Base-by-base conservation (phyloP, 1,140 invertebrate genomes). In the Sweltsa coloradensis region DNA sequence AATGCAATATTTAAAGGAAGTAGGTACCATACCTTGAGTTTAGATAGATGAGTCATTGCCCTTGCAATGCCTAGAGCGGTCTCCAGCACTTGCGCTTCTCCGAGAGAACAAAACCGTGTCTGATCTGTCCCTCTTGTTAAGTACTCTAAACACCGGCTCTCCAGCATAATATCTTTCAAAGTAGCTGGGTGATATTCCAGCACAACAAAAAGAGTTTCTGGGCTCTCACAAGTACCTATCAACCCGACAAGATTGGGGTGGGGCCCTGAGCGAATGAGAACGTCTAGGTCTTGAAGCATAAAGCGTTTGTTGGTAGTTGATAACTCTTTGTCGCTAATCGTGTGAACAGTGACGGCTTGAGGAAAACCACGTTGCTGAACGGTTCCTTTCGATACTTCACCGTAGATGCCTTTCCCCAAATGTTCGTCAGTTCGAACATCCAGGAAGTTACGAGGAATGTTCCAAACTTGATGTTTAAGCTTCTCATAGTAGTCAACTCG, bases 141-240 rank as follows among this genome's bases (percentile, higher is more conserved):
- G 25, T 72, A 59, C 24, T 77, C 73, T 16, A 76, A 67, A 7
- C 74, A 71, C 47, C 82, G 62, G 43, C 76, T 76, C 18, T 75
- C 72, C 5, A 85, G 53, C 1, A 85, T 59, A 46, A 76, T 62
- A 47, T 78, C 74, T 64, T 89, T 89, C 1, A 89, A 63, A 13
- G 69, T 76, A 11, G 72, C 68, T 13, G 70, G 67, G n/a, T 71
- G 71, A 46, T 79, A 66, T 63, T 87, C 83, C 24, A 85, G 59
- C 1, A 81, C 74, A 16, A 88, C 68, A 55, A 77, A 80, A 5
- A 86, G 63, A 25, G 73, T 79, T 41, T 85, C 79, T 2, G 75
- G 67, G 37, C 79, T 83, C 61, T 89, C 84, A 57, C 81, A 85
- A 19, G 83, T 83, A 3, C 88, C 88, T 53, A 88, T 71, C 16